Conservation (phyloP, 2,797 vertebrate genomes). For the Jordanella pulchra region DNA sequence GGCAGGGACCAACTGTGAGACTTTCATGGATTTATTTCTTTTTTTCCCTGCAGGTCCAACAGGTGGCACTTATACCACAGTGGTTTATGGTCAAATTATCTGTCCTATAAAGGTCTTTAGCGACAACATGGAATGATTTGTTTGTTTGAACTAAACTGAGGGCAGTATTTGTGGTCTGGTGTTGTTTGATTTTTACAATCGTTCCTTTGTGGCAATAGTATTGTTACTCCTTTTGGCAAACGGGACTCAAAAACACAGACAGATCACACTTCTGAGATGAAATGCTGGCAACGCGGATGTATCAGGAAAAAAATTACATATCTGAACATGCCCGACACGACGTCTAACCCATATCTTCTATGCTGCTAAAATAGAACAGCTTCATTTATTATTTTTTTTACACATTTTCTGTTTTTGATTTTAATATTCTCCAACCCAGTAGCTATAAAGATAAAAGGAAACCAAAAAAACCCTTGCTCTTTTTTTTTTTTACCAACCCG, state of each 20-base stretch:
- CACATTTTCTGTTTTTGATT: constrained; percentile 70
- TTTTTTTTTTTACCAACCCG: constrained; percentile 77
- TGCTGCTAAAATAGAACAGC: constrained; percentile 84
- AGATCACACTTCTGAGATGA: constrained; percentile 60
- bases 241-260: constrained; percentile 33
- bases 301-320: constrained; percentile 51
- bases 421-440: constrained; percentile 84
- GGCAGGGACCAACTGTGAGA: constrained; percentile 48
- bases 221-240: constrained; percentile 60
- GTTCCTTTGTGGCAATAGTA: constrained; percentile 22
- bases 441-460: constrained; percentile 84
- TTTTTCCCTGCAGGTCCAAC: constrained; percentile 17
- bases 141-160: constrained; percentile 18
- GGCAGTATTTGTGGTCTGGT: constrained; percentile 13
- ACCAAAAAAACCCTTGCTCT: constrained; percentile 75
- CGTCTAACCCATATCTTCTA: constrained; percentile 82
- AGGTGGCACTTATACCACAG: constrained; percentile 64
- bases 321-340: constrained; percentile 80
- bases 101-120: constrained; percentile 64
- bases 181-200: constrained; percentile 11
- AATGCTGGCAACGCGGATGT: constrained; percentile 58
- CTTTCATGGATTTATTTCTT: constrained; percentile 47
- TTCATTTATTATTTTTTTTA: constrained; percentile 76
- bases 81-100: constrained; percentile 73
- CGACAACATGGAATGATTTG: constrained; percentile 46